Conservation (phyloP, 2,113 vertebrate genomes). For the Melanocharis versteri region DNA sequence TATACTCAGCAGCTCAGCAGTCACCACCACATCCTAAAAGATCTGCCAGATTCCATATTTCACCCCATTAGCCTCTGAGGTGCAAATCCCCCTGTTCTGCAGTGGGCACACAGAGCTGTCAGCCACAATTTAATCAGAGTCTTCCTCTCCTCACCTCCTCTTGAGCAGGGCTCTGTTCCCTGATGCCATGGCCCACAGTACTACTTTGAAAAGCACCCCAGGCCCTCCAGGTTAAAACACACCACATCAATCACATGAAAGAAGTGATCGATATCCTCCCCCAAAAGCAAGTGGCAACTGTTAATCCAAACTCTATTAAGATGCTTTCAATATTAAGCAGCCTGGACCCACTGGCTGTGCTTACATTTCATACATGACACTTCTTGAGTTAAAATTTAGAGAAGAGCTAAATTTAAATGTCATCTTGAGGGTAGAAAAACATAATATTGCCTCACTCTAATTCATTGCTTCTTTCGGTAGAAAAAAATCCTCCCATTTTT, state of each 20-base stretch:
- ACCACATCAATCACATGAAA: neutral
- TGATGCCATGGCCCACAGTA: rapidly evolving
- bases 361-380: neutral
- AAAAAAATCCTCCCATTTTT: neutral
- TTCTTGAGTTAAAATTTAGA: neutral
- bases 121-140: neutral
- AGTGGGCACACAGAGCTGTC: neutral
- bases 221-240: neutral
- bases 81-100: neutral
- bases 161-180: neutral
- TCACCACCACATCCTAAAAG: neutral
- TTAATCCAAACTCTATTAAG: neutral
- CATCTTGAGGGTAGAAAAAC: neutral
- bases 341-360: neutral
- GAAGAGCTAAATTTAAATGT: neutral
- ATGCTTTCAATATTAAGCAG: neutral
- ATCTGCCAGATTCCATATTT: slow-evolving; percentile 9
- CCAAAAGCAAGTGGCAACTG: neutral
- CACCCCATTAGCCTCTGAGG: neutral
- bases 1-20: neutral
- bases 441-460: neutral
- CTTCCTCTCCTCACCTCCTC: neutral
- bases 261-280: neutral
- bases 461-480: neutral
- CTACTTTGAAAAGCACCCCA: neutral